A percentile compares a stretch with the other conserved stretches of the same genome.
Conservation (phyloP, 2,888 invertebrate genomes). For the Cryptosula pallasiana region DNA sequence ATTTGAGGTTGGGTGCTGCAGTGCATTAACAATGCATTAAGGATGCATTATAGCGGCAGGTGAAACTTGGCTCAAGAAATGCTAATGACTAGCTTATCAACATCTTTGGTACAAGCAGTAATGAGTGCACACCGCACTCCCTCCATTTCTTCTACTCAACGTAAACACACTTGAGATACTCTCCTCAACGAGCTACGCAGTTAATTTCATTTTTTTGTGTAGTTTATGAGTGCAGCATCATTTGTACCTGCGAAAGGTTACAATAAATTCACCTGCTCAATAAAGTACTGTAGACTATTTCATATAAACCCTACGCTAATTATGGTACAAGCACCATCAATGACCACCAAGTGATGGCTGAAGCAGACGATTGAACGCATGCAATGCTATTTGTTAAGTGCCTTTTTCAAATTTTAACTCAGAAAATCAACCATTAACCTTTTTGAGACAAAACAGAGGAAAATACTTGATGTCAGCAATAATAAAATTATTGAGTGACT, state of each 20-base stretch:
- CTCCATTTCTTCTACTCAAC: conserved; percentile 1
- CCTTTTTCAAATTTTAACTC: not conserved
- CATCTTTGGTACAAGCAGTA: conserved; percentile 10
- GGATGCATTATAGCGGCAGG: conserved; percentile 16
- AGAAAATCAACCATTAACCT: not conserved
- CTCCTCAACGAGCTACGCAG: not conserved
- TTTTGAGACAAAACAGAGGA: too few species aligned
- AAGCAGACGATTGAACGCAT: not conserved
- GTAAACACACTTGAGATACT: not conserved
- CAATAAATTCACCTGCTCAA: not conserved
- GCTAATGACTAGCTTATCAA: conserved; percentile 10
- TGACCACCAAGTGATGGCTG: too few species aligned
- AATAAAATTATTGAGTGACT: too few species aligned
- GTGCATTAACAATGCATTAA: not conserved
- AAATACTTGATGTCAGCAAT: too few species aligned
- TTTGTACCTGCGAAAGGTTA: not conserved
- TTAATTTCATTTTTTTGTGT: conserved; percentile 17
- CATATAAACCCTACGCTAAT: not conserved
- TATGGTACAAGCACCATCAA: not conserved
- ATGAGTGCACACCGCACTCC: conserved; percentile 12
- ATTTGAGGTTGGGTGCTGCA: not conserved
- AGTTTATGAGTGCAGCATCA: not conserved
- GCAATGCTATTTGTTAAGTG: not conserved
- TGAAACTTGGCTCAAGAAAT: conserved; percentile 15
- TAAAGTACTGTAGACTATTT: not conserved